phyloP scores from a whole-genome alignment of 92 coral and sea anemone species.

The Galaxea fascicularis region DNA sequence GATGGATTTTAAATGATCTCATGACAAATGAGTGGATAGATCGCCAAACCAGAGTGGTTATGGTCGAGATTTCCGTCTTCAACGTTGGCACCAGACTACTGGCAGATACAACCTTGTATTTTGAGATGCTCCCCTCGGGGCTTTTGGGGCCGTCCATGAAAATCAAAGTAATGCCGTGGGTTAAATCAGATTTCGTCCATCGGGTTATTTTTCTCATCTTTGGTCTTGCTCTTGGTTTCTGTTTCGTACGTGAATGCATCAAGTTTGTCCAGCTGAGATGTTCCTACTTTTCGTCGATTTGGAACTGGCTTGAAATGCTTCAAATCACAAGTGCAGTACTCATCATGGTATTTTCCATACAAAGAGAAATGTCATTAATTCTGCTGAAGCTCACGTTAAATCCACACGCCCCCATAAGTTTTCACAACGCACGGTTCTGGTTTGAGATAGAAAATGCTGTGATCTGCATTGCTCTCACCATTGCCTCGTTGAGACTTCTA shows the following conservation, averaged over 20 bases:
- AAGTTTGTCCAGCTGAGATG: constrained; percentile 31
- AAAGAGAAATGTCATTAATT: constrained; percentile 13
- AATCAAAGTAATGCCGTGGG: constrained; percentile 11
- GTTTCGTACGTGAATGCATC: constrained; percentile 39
- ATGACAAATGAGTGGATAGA: constrained; percentile 51
- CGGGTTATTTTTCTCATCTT: constrained; percentile 22
- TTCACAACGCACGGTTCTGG: constrained; percentile 39
- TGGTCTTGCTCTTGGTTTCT: constrained; percentile 44
- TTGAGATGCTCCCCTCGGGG: constrained; percentile 58
- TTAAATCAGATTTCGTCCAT: constrained; percentile 2
- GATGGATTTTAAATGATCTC: constrained; percentile 35
- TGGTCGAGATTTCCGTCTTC: constrained; percentile 43
- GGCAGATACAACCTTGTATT: constrained; percentile 20
- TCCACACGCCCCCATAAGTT: constrained; percentile 43
- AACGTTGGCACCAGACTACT: constrained; percentile 36
- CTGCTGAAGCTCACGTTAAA: constrained; percentile 27
- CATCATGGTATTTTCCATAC: constrained; percentile 18
- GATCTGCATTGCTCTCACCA: constrained; percentile 27
- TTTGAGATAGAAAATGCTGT: constrained; percentile 32
- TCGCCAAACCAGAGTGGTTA: constrained; percentile 55
- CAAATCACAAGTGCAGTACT: constrained; percentile 31
- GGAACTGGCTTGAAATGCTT: constrained; percentile 57
- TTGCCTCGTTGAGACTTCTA: constrained; percentile 29
- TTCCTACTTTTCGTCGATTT: constrained; percentile 6
- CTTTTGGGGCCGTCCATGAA: neutral